Evolutionary conservation across 1,140 invertebrate genomes (phyloP), one percentile per base, ranked within the genome.

Genomic region (Melipona quadrifasciata): DNA sequence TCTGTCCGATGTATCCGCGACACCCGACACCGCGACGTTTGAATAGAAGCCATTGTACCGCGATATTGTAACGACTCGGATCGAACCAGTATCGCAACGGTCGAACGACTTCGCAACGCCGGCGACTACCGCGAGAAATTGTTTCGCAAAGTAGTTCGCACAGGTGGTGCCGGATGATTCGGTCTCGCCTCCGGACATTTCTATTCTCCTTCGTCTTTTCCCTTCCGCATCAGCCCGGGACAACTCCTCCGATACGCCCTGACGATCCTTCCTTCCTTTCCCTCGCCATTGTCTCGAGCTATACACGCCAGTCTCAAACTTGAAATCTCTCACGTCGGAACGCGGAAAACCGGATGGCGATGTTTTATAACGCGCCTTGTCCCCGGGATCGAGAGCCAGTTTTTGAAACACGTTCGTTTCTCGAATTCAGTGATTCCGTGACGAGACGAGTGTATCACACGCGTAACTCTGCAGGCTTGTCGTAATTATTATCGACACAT

Each of bases 21-120:
- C 79, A 90, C 87, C 82, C 87, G 87, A 89, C 88, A 87, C 85
- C 67, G 74, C 34, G 80, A 71, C 27, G 84, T 86, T 65, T 86
- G 74, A 89, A 82, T 90, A 76, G 87, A 77, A 73, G 74, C 79
- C 79, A 90, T 90, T 89, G 86, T 90, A 80, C 86, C 76, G 68
- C 89, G 84, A 90, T 89, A 79, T 79, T 84, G 86, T 88, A 81
- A 90, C 86, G 82, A 87, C 80, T 71, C 82, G 39, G 88, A 90
- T 90, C 88, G 82, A 88, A 89, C 88, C 86, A 87, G 89, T 90
- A 90, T 86, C 86, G 89, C 78, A 90, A 90, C 88, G 89, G 89
- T 90, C 86, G 86, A 90, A 84, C 86, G 83, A 88, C 68, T 87
- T 81, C 70, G 72, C 82, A 78, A 76, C 76, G 64, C 27, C 39